Percentiles rank a stretch among this genome's conserved stretches.
phyloP scores from a whole-genome alignment of 2,888 invertebrate genomes.

The Apodemia zela region DNA sequence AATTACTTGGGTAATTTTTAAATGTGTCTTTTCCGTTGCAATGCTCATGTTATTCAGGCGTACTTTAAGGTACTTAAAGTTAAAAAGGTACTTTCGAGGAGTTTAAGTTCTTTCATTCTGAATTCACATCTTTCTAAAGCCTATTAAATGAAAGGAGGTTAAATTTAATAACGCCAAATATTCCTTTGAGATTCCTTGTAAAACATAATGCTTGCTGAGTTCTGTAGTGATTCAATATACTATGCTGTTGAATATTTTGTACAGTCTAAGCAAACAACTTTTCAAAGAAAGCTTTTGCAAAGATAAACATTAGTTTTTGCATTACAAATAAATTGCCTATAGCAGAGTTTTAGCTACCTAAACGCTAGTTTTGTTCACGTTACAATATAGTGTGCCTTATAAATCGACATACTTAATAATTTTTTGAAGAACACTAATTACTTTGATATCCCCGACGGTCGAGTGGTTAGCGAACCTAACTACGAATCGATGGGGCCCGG shows the following conservation, averaged over 20 bases:
- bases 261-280: not conserved
- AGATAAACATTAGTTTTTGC: not conserved
- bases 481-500: too few species aligned
- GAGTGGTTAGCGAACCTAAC: too few species aligned
- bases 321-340: too few species aligned
- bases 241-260: not conserved
- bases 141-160: slow-evolving; percentile 67
- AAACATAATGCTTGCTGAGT: slow-evolving; percentile 6
- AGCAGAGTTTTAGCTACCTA: too few species aligned
- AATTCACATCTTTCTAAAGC: slow-evolving; percentile 54
- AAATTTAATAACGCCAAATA: slow-evolving; percentile 65
- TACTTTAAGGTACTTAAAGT: slow-evolving; percentile 69
- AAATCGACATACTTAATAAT: too few species aligned
- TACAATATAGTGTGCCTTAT: too few species aligned
- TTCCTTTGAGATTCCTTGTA: slow-evolving; percentile 31
- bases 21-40: slow-evolving; percentile 70
- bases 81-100: slow-evolving; percentile 71
- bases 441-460: too few species aligned
- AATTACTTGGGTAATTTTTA: slow-evolving; percentile 73
- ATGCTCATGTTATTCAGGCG: slow-evolving; percentile 69
- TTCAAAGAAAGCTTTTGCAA: not conserved
- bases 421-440: too few species aligned
- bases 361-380: too few species aligned
- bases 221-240: not conserved
- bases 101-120: slow-evolving; percentile 68